Conservation (phyloP, 2,113 vertebrate species). For the Camelus bactrianus region DNA sequence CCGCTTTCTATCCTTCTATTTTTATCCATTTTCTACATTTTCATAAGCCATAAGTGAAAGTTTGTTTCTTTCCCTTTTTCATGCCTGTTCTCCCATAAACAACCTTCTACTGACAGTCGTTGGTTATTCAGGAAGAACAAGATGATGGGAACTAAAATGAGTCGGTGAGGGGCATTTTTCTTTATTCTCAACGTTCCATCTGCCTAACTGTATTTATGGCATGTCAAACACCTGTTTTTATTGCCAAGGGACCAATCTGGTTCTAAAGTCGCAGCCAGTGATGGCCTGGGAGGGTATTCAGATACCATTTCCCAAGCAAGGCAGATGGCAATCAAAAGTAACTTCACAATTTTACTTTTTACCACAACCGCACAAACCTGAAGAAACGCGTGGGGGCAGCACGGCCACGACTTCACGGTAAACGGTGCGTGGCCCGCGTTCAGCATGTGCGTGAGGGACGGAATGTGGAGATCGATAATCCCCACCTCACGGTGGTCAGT, state of each 20-base stretch:
- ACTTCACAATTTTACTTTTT: background rate
- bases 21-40: background rate
- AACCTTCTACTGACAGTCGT: background rate
- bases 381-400: background rate
- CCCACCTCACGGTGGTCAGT: background rate
- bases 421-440: fast-evolving
- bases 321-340: constrained; percentile 51
- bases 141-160: constrained; percentile 21
- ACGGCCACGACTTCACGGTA: background rate
- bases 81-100: background rate
- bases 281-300: constrained; percentile 5
- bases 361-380: background rate
- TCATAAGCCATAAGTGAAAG: background rate
- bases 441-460: fast-evolving
- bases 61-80: background rate
- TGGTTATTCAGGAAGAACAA: constrained; percentile 40
- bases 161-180: background rate
- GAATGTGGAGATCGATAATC: fast-evolving
- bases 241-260: constrained; percentile 29
- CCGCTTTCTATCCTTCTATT: background rate
- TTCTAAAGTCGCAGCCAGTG: constrained; percentile 48
- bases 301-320: constrained; percentile 22
- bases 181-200: constrained; percentile 62
- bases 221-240: constrained; percentile 60
- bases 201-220: constrained; percentile 49